Percentiles rank a stretch among this genome's conserved stretches.
phyloP scores from a whole-genome alignment of 2,888 invertebrate genomes.

The Ectemnius continuus region DNA sequence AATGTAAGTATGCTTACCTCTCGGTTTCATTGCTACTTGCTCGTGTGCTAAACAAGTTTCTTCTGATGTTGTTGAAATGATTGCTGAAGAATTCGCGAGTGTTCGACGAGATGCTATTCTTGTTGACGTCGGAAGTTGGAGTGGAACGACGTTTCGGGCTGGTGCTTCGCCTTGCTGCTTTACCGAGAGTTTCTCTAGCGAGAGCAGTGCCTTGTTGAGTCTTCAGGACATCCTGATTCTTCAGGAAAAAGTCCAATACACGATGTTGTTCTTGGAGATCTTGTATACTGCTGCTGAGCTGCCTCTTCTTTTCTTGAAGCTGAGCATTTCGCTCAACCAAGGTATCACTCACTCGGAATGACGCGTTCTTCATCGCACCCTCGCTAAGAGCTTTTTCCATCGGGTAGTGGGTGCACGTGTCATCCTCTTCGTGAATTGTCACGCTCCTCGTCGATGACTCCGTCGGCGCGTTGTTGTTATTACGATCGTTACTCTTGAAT shows the following conservation, averaged over 20 bases:
- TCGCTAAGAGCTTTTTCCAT: conserved; percentile 74
- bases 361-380: conserved; percentile 63
- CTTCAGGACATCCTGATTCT: conserved; percentile 65
- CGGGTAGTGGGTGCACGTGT: conserved; percentile 57
- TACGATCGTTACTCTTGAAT: conserved; percentile 75
- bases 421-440: conserved; percentile 67
- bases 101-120: conserved; percentile 37
- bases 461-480: conserved; percentile 52
- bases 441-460: conserved; percentile 56
- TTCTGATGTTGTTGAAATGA: conserved; percentile 58
- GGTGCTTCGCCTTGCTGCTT: conserved; percentile 32
- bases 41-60: conserved; percentile 67
- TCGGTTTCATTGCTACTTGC: conserved; percentile 65
- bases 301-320: conserved; percentile 60
- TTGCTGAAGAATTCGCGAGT: conserved; percentile 36
- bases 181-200: conserved; percentile 59
- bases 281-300: conserved; percentile 70
- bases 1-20: conserved; percentile 43
- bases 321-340: conserved; percentile 35
- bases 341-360: conserved; percentile 45
- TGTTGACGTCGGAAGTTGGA: conserved; percentile 32
- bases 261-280: conserved; percentile 74
- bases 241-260: conserved; percentile 70
- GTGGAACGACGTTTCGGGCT: conserved; percentile 32
- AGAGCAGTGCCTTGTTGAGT: conserved; percentile 62